Percentiles rank a stretch among this genome's conserved stretches.
These are phyloP conservation scores for Onychostoma macrolepis DNA, from an alignment of 2,113 vertebrate species.

Conservation along the genomic window DNA sequence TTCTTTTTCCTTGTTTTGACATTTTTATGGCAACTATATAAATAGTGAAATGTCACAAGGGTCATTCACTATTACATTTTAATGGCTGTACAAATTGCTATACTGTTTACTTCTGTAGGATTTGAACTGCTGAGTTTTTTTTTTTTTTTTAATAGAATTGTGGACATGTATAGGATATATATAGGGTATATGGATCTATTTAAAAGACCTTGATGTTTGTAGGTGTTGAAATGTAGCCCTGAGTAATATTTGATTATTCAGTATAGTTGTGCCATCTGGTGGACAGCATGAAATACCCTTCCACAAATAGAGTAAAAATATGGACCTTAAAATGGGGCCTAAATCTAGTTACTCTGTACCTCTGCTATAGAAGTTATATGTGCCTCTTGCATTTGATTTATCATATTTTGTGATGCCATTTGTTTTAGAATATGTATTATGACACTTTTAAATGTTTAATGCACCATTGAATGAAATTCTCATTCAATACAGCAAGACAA, in stretches of 20 bases:
- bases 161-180: not conserved
- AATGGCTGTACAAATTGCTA: not conserved
- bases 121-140: not conserved
- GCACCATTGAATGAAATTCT: no score
- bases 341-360: not conserved
- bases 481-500: no score
- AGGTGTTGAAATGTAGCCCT: not conserved
- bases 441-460: not conserved
- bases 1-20: no score
- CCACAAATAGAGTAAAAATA: not conserved
- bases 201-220: not conserved
- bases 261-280: slow-evolving; percentile 56
- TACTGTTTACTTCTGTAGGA: not conserved
- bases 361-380: not conserved
- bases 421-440: not conserved
- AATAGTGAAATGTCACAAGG: no score
- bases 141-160: not conserved
- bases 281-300: slow-evolving; percentile 7
- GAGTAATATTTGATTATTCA: not conserved
- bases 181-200: not conserved
- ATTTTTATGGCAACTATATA: no score
- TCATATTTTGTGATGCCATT: not conserved
- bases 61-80: not conserved
- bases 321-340: no score
- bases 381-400: not conserved